These are phyloP conservation scores for Baccha elongata DNA, from an alignment of 2,888 invertebrate genomes.

Conservation along the genomic window DNA sequence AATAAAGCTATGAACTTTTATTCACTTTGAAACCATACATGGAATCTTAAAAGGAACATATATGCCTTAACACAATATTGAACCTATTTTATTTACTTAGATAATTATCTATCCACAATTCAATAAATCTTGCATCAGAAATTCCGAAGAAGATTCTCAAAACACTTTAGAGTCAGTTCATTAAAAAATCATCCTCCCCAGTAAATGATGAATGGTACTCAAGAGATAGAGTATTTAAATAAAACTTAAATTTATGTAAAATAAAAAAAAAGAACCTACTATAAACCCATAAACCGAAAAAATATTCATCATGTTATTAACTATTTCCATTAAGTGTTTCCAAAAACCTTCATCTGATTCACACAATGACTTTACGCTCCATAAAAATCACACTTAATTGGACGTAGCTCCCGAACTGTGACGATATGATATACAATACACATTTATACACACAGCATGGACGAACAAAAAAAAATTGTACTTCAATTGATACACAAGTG, in stretches of 20 bases:
- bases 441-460: slow-evolving; percentile 13
- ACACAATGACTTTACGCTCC: slow-evolving; percentile 62
- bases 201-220: too few species aligned
- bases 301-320: slow-evolving; percentile 25
- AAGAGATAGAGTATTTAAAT: neutral
- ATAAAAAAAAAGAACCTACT: slow-evolving; percentile 11
- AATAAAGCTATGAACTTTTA: too few species aligned
- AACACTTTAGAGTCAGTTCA: too few species aligned
- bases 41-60: too few species aligned
- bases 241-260: slow-evolving; percentile 4
- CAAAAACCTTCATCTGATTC: slow-evolving; percentile 29
- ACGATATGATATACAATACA: slow-evolving; percentile 55
- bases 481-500: slow-evolving; percentile 65
- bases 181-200: too few species aligned
- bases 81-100: too few species aligned
- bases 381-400: slow-evolving; percentile 70
- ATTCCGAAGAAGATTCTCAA: neutral
- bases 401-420: slow-evolving; percentile 53
- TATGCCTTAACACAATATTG: too few species aligned
- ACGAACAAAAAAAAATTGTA: slow-evolving; percentile 37
- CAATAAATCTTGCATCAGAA: too few species aligned
- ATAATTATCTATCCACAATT: too few species aligned
- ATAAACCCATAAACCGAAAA: neutral
- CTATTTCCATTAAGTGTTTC: slow-evolving; percentile 51
- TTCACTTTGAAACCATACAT: too few species aligned